These are phyloP conservation scores for Phrixothrix hirtus DNA, from an alignment of 2,888 invertebrate genomes.

Conservation along the genomic window DNA sequence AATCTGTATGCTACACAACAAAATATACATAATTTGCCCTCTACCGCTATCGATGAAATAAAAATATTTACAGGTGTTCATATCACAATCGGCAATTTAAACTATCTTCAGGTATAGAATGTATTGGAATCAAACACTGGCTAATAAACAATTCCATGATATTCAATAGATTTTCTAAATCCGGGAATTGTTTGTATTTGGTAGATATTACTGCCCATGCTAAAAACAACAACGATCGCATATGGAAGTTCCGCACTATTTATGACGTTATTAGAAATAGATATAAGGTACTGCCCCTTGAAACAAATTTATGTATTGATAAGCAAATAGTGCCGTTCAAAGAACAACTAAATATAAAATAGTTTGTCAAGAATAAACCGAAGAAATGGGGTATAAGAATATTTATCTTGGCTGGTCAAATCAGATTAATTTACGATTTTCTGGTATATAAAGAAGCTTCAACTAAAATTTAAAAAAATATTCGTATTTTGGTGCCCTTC, in stretches of 20 bases:
- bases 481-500: no score
- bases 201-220: constrained; percentile 1
- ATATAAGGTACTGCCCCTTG: neutral
- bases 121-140: neutral
- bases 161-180: constrained; percentile 3
- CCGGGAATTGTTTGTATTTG: neutral
- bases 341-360: constrained; percentile 8
- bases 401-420: constrained; percentile 3
- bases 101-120: constrained; percentile 1
- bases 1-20: no score
- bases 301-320: constrained; percentile 5
- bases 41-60: constrained; percentile 4
- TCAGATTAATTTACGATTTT: neutral
- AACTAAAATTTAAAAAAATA: no score
- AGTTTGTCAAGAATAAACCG: constrained; percentile 4
- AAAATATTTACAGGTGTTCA: constrained; percentile 7
- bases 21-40: neutral
- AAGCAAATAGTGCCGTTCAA: constrained; percentile 7
- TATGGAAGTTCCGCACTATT: constrained; percentile 6
- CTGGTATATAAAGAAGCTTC: no score
- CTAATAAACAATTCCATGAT: constrained; percentile 3
- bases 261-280: constrained; percentile 6
- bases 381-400: constrained; percentile 11
- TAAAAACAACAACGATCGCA: constrained; percentile 2
- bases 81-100: constrained; percentile 9